Evolutionary conservation across 92 coral and sea anemone genomes (phyloP).

Genomic region (Chrysogorgia sp.): DNA sequence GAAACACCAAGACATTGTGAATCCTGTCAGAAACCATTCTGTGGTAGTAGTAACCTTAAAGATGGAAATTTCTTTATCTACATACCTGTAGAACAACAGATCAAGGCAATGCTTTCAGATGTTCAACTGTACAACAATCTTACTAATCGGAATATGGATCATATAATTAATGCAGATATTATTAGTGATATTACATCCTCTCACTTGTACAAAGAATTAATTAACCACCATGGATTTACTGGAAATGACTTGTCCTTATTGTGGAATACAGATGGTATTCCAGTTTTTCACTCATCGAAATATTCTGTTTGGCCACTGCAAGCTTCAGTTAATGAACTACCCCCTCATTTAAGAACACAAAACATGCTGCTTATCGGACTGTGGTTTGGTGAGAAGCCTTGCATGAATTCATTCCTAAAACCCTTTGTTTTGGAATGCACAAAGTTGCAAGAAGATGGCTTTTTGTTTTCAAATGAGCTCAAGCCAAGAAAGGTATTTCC

Average conservation of each 20-base stretch:
- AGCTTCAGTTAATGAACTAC: conserved; percentile 44
- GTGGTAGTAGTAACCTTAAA: neutral
- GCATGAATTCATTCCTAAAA: conserved; percentile 42
- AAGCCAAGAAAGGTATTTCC: conserved; percentile 9
- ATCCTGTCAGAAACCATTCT: neutral
- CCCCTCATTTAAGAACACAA: conserved; percentile 37
- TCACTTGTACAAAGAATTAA: conserved; percentile 8
- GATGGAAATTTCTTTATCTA: neutral
- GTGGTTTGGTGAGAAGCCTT: conserved; percentile 21
- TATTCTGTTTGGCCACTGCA: conserved; percentile 47
- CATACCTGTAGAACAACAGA: neutral
- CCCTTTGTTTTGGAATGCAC: conserved; percentile 42
- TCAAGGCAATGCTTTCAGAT: neutral
- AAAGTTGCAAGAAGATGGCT: conserved; percentile 7
- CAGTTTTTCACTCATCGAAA: no score
- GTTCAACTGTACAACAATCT: neutral
- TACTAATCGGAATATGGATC: conserved; percentile 5
- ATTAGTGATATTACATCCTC: neutral
- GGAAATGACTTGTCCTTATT: no score
- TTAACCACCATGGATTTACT: conserved; percentile 38
- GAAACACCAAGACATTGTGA: neutral
- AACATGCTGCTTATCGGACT: conserved; percentile 19
- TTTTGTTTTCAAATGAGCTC: conserved; percentile 8
- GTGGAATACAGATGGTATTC: no score
- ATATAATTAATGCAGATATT: neutral